These are phyloP conservation scores for Microtus californicus DNA, from an alignment of 2,797 vertebrate genomes.

Conservation along the genomic window DNA sequence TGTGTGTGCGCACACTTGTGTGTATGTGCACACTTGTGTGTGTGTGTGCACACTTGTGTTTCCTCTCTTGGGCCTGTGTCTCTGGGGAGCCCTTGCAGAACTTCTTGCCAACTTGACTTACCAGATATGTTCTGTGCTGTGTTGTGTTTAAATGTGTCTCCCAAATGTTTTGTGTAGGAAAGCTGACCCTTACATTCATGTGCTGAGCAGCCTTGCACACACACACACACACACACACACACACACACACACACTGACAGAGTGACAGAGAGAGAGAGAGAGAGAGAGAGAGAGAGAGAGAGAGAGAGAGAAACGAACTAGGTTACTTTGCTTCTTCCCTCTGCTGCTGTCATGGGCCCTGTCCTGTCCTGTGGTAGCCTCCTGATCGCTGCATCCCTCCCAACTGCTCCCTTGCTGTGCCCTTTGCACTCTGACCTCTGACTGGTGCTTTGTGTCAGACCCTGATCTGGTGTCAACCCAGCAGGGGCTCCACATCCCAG, in stretches of 20 bases:
- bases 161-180: too few species aligned
- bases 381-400: not conserved
- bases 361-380: not conserved
- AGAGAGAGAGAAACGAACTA: not conserved
- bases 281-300: not conserved
- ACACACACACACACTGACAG: not conserved
- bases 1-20: too few species aligned
- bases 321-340: not conserved
- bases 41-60: not conserved
- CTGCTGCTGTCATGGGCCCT: not conserved
- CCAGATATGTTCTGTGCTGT: not conserved
- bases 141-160: not conserved
- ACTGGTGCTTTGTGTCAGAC: not conserved
- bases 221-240: not conserved
- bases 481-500: not conserved
- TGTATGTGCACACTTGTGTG: not conserved
- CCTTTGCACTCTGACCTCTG: not conserved
- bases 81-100: not conserved
- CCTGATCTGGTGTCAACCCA: not conserved
- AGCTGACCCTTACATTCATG: too few species aligned
- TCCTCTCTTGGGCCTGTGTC: too few species aligned
- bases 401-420: not conserved
- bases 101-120: conserved; percentile 1
- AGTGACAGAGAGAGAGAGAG: not conserved
- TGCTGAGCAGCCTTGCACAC: not conserved